These are phyloP conservation scores for Urocolius indicus DNA, from an alignment of 2,113 vertebrate genomes.

Conservation along the genomic window DNA sequence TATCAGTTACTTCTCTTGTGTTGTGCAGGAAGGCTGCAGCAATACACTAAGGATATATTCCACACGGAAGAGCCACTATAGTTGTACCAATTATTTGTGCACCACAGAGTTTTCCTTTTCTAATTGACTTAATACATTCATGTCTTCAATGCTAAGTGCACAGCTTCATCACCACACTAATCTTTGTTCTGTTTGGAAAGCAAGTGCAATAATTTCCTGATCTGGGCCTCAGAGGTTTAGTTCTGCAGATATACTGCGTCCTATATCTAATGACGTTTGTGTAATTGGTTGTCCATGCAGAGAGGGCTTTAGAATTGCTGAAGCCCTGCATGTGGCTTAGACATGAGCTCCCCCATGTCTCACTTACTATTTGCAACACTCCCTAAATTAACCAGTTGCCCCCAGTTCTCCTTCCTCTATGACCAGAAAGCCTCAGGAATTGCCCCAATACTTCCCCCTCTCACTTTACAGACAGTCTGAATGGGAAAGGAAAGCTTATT, in stretches of 20 bases:
- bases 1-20: background rate
- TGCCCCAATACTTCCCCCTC: background rate
- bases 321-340: background rate
- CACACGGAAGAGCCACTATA: background rate
- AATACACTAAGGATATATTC: background rate
- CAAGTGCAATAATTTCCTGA: slow-evolving; percentile 40
- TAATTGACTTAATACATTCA: slow-evolving; percentile 61
- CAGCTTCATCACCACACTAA: slow-evolving; percentile 38
- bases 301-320: background rate
- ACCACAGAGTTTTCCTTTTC: slow-evolving; percentile 42
- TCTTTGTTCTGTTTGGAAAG: slow-evolving; percentile 45
- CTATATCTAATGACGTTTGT: background rate
- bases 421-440: background rate
- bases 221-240: slow-evolving; percentile 34
- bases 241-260: background rate
- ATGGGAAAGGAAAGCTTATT: background rate
- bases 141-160: slow-evolving; percentile 2
- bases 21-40: background rate
- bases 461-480: background rate
- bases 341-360: background rate
- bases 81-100: slow-evolving; percentile 7
- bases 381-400: accelerated
- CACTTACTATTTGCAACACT: background rate
- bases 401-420: background rate
- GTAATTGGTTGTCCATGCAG: background rate